phyloP scores from a whole-genome alignment of 1,140 invertebrate species.

The Metaphire vulgaris region DNA sequence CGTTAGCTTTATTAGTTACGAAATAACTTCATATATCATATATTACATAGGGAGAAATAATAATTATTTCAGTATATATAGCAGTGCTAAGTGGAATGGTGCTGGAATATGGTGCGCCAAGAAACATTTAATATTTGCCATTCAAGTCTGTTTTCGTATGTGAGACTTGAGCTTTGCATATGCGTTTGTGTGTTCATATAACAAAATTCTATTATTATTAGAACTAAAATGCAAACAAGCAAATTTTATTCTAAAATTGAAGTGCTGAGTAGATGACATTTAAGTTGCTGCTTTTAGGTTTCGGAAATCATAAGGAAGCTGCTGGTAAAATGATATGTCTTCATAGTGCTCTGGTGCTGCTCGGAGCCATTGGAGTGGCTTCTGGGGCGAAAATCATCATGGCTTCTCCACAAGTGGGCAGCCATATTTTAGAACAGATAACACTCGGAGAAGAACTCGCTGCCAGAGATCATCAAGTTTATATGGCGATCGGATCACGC shows the following conservation, averaged over 20 bases:
- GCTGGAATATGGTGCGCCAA: too few species aligned
- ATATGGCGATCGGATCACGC: background rate
- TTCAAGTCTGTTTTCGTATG: background rate
- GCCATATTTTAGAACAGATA: conserved; percentile 2
- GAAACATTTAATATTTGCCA: too few species aligned
- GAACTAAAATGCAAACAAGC: too few species aligned
- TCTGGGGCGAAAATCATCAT: conserved; percentile 1
- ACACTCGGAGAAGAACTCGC: background rate
- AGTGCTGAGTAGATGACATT: too few species aligned
- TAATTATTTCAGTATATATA: too few species aligned
- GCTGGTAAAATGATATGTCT: background rate
- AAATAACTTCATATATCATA: too few species aligned
- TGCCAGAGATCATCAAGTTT: background rate
- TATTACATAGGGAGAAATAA: too few species aligned
- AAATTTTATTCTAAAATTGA: too few species aligned
- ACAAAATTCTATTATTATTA: background rate
- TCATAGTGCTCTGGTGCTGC: background rate
- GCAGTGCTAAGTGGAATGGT: too few species aligned
- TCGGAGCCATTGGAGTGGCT: background rate
- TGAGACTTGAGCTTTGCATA: background rate
- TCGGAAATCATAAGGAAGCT: background rate
- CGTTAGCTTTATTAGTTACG: too few species aligned
- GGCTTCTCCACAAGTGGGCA: background rate
- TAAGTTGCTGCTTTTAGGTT: background rate
- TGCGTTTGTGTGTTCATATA: background rate